Evolutionary conservation across 1,140 invertebrate species (phyloP), one percentile per base, ranked within the genome.

Genomic region (Tetramorium simillimum): DNA sequence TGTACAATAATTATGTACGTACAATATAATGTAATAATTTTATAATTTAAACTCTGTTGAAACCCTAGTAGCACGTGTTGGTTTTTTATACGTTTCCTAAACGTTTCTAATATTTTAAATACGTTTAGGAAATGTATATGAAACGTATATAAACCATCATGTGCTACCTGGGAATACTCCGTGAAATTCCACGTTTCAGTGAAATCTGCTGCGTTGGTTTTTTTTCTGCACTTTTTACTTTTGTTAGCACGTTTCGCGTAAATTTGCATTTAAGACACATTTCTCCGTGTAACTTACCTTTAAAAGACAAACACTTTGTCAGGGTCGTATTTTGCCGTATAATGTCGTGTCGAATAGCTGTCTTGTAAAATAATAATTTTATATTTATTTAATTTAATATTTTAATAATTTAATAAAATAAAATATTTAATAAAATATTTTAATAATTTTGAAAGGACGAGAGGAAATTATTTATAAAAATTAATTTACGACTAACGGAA

Each of bases 341-440:
- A 58, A 76, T 40, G 43, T 2, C 28, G 12, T 16, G 65, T 69
- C n/a, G n/a, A 2, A n/a, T 58, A 56, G 4, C 3, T 3, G 18
- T 9, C 5, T 56, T 73, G n/a, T 28, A n/a, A 6, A 73, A 73
- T 40, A 56, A 75, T 75, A 40, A 75, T 40, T 21, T 73, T 40
- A n/a, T n/a, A n/a, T n/a, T n/a, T n/a, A n/a, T n/a, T n/a, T n/a
- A n/a, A n/a, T n/a, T n/a, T n/a, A n/a, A n/a, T n/a, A n/a, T n/a
- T n/a, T n/a, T n/a, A n/a, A n/a, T n/a, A n/a, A n/a, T n/a, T n/a
- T n/a, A n/a, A n/a, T n/a, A n/a, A n/a, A n/a, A n/a, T n/a, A n/a
- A n/a, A n/a, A n/a, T n/a, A n/a, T n/a, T n/a, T n/a, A n/a, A n/a
- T n/a, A n/a, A n/a, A n/a, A n/a, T n/a, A n/a, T n/a, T n/a, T n/a